Percentiles rank a stretch among this genome's conserved stretches.
Conservation (phyloP, 2,888 invertebrate species). For the Herminia tarsipennalis region DNA sequence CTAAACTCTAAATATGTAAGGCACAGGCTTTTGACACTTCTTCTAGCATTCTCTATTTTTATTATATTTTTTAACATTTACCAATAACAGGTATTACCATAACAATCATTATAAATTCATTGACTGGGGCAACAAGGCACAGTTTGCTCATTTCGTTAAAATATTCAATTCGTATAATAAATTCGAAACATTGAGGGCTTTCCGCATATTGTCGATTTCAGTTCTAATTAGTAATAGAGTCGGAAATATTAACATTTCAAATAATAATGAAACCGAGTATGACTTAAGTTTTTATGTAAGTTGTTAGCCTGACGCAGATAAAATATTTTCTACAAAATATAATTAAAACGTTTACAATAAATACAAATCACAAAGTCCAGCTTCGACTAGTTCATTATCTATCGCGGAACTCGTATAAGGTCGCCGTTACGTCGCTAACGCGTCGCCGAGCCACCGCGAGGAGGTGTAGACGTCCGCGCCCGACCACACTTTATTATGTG, state of each 20-base stretch:
- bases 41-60: slow-evolving; percentile 17
- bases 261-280: slow-evolving; percentile 22
- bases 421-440: neutral
- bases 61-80: neutral
- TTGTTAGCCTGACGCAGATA: slow-evolving; percentile 13
- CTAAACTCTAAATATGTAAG: slow-evolving; percentile 55
- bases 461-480: no score
- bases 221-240: slow-evolving; percentile 18
- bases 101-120: slow-evolving; percentile 10
- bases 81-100: slow-evolving; percentile 1
- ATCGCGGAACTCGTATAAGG: slow-evolving; percentile 1
- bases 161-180: slow-evolving; percentile 33
- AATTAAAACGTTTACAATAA: slow-evolving; percentile 39
- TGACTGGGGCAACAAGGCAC: slow-evolving; percentile 10
- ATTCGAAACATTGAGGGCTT: slow-evolving; percentile 36
- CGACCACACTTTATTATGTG: slow-evolving; percentile 36
- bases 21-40: slow-evolving; percentile 65
- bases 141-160: slow-evolving; percentile 29
- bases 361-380: slow-evolving; percentile 57
- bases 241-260: slow-evolving; percentile 5
- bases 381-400: slow-evolving; percentile 47
- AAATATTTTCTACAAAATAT: slow-evolving; percentile 20
- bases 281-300: slow-evolving; percentile 3
- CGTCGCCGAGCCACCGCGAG: slow-evolving; percentile 11
- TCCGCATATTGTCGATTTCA: slow-evolving; percentile 30